Evolutionary conservation across 2,888 invertebrate species (phyloP).

Genomic region (Lysandra coridon): DNA sequence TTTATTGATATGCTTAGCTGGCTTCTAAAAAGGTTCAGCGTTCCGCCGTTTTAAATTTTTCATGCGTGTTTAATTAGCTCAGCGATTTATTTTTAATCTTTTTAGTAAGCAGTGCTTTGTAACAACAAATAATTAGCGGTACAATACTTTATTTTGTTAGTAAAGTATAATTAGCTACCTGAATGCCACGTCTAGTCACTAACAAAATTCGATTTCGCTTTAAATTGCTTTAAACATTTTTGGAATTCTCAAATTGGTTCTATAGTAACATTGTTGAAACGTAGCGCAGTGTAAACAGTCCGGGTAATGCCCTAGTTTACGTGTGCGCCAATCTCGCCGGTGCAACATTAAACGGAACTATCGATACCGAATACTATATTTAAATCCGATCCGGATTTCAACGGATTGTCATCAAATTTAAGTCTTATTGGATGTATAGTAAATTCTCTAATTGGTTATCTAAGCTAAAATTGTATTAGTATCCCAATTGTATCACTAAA

Average conservation of each 20-base stretch:
- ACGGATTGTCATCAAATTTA: neutral
- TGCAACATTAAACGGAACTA: constrained; percentile 25
- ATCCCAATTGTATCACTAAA: too few relatives aligned
- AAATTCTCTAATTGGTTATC: neutral
- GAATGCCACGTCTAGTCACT: too few relatives aligned
- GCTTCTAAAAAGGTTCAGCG: neutral
- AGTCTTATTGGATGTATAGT: neutral
- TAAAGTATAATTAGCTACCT: too few relatives aligned
- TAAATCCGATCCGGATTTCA: constrained; percentile 16
- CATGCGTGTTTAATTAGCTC: neutral
- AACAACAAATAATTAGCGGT: too few relatives aligned
- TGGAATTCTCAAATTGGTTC: neutral
- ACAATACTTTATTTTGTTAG: too few relatives aligned
- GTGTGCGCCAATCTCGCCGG: constrained; percentile 11
- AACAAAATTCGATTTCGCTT: neutral
- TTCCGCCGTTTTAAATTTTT: neutral
- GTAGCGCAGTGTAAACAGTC: neutral
- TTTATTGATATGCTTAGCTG: neutral
- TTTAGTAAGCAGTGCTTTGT: neutral
- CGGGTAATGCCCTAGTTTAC: constrained; percentile 21
- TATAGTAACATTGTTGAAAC: constrained; percentile 2
- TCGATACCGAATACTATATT: constrained; percentile 2
- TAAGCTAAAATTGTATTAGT: neutral
- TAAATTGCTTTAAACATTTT: neutral
- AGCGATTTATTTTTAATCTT: neutral